phyloP scores from a whole-genome alignment of 2,113 vertebrate genomes.

The Brachyhypopomus occidentalis region DNA sequence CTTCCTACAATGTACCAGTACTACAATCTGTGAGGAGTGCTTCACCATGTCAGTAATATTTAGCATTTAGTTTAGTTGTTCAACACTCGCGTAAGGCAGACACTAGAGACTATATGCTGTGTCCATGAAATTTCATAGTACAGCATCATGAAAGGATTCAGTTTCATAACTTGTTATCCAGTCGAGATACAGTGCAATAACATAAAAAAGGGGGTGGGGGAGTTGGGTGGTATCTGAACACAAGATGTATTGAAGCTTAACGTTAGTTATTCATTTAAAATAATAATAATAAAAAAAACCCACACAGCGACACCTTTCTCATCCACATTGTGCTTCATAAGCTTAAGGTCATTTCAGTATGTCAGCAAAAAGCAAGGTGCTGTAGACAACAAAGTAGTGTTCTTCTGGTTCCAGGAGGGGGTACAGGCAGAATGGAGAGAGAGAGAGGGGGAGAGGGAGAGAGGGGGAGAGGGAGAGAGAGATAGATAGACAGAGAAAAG shows the following conservation, averaged over 20 bases:
- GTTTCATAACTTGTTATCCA: not conserved
- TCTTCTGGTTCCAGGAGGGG: slow-evolving; percentile 63
- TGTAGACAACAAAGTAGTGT: slow-evolving; percentile 70
- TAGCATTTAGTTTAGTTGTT: not conserved
- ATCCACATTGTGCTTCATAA: slow-evolving; percentile 79
- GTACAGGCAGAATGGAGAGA: slow-evolving; percentile 63
- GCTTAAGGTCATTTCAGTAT: slow-evolving; percentile 81
- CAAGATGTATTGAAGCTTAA: no score
- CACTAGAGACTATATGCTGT: no score
- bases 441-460: slow-evolving; percentile 59
- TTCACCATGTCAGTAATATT: not conserved
- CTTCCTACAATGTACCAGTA: not conserved
- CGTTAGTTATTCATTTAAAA: slow-evolving; percentile 44
- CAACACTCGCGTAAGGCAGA: not conserved
- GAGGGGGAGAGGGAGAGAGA: slow-evolving; percentile 53
- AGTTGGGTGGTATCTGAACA: no score
- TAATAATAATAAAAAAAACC: slow-evolving; percentile 79
- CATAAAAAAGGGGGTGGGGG: slow-evolving; percentile 62
- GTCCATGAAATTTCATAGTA: not conserved
- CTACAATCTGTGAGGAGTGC: not conserved
- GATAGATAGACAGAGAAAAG: slow-evolving; percentile 45
- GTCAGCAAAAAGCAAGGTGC: slow-evolving; percentile 70
- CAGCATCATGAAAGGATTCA: not conserved
- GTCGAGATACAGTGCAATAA: slow-evolving; percentile 16
- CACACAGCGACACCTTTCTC: slow-evolving; percentile 67